phyloP scores from a whole-genome alignment of 2,113 vertebrate species.

The Ellobius talpinus region DNA sequence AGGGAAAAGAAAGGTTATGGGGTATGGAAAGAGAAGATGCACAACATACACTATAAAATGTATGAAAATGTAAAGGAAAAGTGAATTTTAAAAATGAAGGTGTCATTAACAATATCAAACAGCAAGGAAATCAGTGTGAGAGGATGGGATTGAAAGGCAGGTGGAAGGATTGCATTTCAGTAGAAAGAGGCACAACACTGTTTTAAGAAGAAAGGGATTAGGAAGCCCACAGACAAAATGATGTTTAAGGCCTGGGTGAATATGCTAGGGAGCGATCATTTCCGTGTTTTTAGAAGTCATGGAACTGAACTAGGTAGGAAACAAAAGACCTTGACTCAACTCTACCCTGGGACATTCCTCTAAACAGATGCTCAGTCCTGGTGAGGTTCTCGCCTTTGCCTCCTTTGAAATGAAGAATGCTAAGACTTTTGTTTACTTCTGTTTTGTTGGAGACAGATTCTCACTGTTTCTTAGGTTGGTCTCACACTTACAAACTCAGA shows the following conservation, averaged over 20 bases:
- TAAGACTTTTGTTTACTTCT: neutral
- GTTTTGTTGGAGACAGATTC: neutral
- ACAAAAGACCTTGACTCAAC: neutral
- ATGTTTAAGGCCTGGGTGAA: neutral
- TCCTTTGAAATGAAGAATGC: neutral
- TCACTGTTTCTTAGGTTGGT: neutral
- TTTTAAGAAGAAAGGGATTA: neutral
- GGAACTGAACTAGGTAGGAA: neutral
- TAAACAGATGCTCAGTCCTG: neutral
- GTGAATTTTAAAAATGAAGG: neutral
- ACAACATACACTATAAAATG: neutral
- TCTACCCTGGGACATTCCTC: neutral
- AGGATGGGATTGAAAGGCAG: neutral
- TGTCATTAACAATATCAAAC: neutral
- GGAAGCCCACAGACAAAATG: neutral
- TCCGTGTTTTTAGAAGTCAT: constrained; percentile 36
- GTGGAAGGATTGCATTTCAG: neutral
- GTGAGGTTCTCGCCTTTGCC: constrained; percentile 12
- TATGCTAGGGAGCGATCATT: neutral
- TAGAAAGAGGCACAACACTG: neutral
- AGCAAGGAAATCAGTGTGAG: neutral
- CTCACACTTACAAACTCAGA: neutral
- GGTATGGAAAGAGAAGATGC: neutral
- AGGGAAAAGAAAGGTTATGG: neutral
- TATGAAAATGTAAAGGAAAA: neutral